phyloP scores from a whole-genome alignment of 1,140 invertebrate species.

The Nautilus pompilius region DNA sequence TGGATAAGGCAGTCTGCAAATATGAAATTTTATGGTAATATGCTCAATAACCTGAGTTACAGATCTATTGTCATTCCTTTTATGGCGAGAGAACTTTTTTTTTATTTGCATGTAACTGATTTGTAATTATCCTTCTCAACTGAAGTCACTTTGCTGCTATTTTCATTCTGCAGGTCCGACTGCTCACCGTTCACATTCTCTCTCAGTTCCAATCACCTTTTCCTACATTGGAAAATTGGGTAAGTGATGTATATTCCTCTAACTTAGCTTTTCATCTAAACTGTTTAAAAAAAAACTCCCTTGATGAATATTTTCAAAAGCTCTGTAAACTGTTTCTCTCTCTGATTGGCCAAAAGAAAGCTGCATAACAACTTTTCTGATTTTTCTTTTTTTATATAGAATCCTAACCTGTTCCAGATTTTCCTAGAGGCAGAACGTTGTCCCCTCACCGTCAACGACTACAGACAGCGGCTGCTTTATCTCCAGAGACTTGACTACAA shows the following conservation, averaged over 20 bases:
- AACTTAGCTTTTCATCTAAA: neutral
- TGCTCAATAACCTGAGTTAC: no score
- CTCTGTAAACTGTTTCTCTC: no score
- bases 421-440: constrained; percentile 71
- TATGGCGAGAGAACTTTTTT: no score
- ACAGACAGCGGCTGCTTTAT: constrained; percentile 71
- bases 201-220: constrained; percentile 63
- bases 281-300: neutral
- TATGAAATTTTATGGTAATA: no score
- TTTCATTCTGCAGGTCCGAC: constrained; percentile 60
- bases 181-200: constrained; percentile 70
- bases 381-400: constrained; percentile 6
- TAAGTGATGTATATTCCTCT: constrained; percentile 7
- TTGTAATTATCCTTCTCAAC: no score
- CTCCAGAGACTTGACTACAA: constrained; percentile 68
- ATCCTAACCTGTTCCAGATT: constrained; percentile 59
- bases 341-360: no score
- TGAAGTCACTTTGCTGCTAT: no score
- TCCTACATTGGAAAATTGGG: constrained; percentile 49
- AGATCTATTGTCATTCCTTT: no score
- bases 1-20: no score
- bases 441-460: constrained; percentile 68
- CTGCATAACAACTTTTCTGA: neutral
- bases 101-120: no score
- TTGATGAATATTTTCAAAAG: neutral